These are phyloP conservation scores for Acrobasis suavella DNA, from an alignment of 2,888 invertebrate genomes.

Conservation along the genomic window DNA sequence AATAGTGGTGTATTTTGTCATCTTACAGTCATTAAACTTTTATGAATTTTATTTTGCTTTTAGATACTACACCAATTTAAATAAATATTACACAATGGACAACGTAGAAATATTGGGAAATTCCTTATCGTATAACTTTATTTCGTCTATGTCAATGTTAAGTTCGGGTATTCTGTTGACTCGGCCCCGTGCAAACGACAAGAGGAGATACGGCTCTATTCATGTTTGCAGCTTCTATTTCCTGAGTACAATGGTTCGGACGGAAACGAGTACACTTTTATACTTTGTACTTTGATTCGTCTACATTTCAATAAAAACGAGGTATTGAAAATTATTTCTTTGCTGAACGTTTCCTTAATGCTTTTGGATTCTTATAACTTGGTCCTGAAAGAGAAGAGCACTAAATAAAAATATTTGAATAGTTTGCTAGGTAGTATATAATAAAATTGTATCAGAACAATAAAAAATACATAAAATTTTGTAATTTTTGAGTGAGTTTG, in stretches of 20 bases:
- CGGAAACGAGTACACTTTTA: slow-evolving; percentile 36
- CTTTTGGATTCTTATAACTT: neutral
- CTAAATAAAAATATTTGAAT: too few species aligned
- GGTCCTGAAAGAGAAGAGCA: neutral
- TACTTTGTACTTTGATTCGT: slow-evolving; percentile 37
- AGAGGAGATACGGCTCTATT: slow-evolving; percentile 34
- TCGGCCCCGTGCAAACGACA: slow-evolving; percentile 35
- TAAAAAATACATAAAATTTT: too few species aligned
- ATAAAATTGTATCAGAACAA: too few species aligned
- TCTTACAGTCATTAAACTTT: too few species aligned
- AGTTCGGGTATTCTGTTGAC: slow-evolving; percentile 27
- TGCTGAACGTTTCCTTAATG: slow-evolving; percentile 18
- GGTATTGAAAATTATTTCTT: slow-evolving; percentile 17
- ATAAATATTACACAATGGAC: neutral
- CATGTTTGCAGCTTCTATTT: slow-evolving; percentile 40
- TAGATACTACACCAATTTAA: neutral
- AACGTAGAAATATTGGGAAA: neutral
- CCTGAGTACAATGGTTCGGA: slow-evolving; percentile 34
- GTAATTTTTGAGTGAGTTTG: too few species aligned
- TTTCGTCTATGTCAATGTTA: slow-evolving; percentile 7
- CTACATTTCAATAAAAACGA: slow-evolving; percentile 33
- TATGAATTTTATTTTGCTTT: too few species aligned
- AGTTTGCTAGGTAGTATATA: too few species aligned
- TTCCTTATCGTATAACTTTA: neutral
- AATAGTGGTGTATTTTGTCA: too few species aligned